Conservation (phyloP, 2,113 vertebrate species). For the Sapayoa aenigma region DNA sequence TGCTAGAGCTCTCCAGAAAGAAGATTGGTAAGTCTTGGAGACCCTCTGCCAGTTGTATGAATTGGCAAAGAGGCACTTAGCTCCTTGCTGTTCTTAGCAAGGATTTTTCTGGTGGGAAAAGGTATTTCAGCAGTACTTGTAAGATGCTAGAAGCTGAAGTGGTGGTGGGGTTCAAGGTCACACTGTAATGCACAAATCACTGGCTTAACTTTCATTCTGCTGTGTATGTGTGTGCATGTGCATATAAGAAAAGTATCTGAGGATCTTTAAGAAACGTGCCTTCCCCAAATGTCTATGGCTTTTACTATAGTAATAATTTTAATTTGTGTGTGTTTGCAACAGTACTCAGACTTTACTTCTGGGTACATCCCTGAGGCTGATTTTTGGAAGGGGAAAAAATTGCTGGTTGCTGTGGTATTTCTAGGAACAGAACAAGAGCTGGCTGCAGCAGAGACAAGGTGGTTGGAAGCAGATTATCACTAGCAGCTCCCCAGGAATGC, state of each 20-base stretch:
- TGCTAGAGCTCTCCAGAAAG: not conserved
- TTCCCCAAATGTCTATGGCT: not conserved
- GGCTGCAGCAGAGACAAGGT: not conserved
- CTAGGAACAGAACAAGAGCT: not conserved
- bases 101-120: not conserved
- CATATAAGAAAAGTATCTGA: not conserved
- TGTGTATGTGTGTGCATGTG: not conserved
- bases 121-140: not conserved
- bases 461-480: not conserved
- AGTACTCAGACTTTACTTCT: not conserved
- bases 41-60: not conserved
- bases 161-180: not conserved
- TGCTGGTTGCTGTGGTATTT: not conserved
- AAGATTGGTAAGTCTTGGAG: not conserved
- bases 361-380: not conserved
- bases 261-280: not conserved
- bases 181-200: not conserved
- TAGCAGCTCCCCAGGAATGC: not conserved
- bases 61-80: not conserved
- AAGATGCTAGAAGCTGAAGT: not conserved
- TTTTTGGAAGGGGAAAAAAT: not conserved
- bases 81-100: not conserved
- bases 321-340: not conserved
- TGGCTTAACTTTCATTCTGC: not conserved
- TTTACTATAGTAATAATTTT: not conserved